phyloP scores from a whole-genome alignment of 2,888 invertebrate genomes.

The Meteorus cinctellus region DNA sequence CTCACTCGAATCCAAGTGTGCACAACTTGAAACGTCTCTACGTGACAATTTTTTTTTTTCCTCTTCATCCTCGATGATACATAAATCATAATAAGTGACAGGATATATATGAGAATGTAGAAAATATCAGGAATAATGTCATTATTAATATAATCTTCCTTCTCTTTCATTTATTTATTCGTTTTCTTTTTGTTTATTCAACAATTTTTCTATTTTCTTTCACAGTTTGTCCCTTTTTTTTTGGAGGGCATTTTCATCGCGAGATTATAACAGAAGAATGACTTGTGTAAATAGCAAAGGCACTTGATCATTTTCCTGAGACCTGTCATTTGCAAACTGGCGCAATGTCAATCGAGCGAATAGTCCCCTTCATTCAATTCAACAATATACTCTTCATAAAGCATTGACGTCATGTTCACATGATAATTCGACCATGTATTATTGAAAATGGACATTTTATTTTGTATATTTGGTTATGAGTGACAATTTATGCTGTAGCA shows the following conservation, averaged over 20 bases:
- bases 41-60: conserved; percentile 42
- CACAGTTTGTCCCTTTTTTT: not conserved
- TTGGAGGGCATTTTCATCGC: not conserved
- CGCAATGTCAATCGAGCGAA: conserved; percentile 49
- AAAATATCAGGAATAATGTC: not conserved
- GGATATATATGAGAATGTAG: not conserved
- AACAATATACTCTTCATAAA: conserved; percentile 36
- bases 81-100: conserved; percentile 18
- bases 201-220: not conserved
- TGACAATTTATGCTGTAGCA: too few relatives aligned
- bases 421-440: conserved; percentile 9
- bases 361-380: conserved; percentile 46
- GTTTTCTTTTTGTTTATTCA: not conserved
- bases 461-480: too few relatives aligned
- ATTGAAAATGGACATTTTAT: conserved; percentile 9
- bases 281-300: conserved; percentile 44
- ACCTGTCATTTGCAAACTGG: conserved; percentile 68
- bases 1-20: conserved; percentile 40
- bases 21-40: conserved; percentile 45
- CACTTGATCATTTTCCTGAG: conserved; percentile 48
- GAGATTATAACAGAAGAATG: conserved; percentile 49
- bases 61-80: not conserved
- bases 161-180: not conserved
- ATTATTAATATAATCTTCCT: not conserved
- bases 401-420: conserved; percentile 29